Conservation (phyloP, 2,888 invertebrate species). For the Athrips mouffetella region DNA sequence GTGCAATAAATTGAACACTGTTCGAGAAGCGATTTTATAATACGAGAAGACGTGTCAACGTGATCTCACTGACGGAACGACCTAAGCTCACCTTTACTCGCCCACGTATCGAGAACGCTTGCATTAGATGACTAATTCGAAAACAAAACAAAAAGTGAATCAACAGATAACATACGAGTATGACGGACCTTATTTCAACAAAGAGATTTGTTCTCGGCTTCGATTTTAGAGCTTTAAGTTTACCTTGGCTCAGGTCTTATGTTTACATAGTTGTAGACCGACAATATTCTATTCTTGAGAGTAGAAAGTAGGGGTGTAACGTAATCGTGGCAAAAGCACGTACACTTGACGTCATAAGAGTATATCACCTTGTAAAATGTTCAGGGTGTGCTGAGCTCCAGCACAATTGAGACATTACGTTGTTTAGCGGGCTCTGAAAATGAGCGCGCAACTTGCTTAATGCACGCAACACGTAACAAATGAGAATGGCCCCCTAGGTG, state of each 20-base stretch:
- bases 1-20: conserved; percentile 50
- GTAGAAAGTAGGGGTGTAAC: conserved; percentile 13
- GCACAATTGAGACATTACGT: conserved; percentile 46
- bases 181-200: conserved; percentile 5
- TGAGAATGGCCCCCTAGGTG: conserved; percentile 8
- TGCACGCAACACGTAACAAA: conserved; percentile 38
- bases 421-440: conserved; percentile 41
- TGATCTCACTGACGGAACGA: neutral
- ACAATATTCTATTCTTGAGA: too few relatives aligned
- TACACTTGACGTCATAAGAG: conserved; percentile 37
- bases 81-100: neutral
- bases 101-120: neutral
- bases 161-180: conserved; percentile 6
- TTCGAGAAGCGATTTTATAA: conserved; percentile 42
- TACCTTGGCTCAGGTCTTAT: conserved; percentile 5
- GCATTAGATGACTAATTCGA: conserved; percentile 5
- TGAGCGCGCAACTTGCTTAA: conserved; percentile 39
- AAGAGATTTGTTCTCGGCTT: neutral
- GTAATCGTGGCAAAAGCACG: conserved; percentile 23
- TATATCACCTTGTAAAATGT: conserved; percentile 39
- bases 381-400: conserved; percentile 36
- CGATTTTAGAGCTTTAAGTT: conserved; percentile 6
- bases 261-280: too few relatives aligned
- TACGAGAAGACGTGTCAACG: conserved; percentile 21
- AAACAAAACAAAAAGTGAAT: conserved; percentile 8